A percentile compares a stretch with the other conserved stretches of the same genome.
Evolutionary conservation across 2,888 invertebrate species (phyloP).

Genomic region (Standfussiana lucernea): DNA sequence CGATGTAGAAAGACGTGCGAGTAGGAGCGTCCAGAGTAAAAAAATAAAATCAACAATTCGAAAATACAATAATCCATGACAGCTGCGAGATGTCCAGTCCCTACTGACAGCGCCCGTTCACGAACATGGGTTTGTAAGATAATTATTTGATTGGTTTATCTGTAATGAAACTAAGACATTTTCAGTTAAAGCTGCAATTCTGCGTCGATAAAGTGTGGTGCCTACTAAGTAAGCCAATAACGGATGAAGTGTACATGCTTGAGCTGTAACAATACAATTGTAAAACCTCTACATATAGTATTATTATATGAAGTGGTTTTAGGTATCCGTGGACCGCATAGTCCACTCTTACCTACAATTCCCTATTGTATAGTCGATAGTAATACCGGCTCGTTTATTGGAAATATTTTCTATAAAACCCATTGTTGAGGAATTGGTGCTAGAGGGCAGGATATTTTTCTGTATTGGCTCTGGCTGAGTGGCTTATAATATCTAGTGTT

Average conservation of each 20-base stretch:
- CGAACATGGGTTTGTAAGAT: too few relatives aligned
- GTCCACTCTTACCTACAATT: slow-evolving; percentile 3
- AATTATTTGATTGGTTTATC: neutral
- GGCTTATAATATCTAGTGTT: neutral
- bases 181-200: neutral
- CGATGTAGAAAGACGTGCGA: too few relatives aligned
- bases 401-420: neutral
- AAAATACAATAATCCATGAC: too few relatives aligned
- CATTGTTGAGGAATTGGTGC: slow-evolving; percentile 24
- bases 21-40: too few relatives aligned
- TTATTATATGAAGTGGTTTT: neutral
- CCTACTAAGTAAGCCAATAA: neutral
- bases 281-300: too few relatives aligned
- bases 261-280: neutral
- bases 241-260: neutral
- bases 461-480: neutral
- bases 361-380: slow-evolving; percentile 6
- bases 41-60: too few relatives aligned
- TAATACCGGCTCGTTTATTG: slow-evolving; percentile 18
- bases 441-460: neutral
- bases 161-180: neutral
- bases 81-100: too few relatives aligned
- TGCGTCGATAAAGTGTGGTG: neutral
- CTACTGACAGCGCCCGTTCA: too few relatives aligned
- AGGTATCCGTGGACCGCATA: neutral